A percentile compares a stretch with the other conserved stretches of the same genome.
Conservation (phyloP, 2,113 vertebrate genomes). For the Sisor rabdophorus region DNA sequence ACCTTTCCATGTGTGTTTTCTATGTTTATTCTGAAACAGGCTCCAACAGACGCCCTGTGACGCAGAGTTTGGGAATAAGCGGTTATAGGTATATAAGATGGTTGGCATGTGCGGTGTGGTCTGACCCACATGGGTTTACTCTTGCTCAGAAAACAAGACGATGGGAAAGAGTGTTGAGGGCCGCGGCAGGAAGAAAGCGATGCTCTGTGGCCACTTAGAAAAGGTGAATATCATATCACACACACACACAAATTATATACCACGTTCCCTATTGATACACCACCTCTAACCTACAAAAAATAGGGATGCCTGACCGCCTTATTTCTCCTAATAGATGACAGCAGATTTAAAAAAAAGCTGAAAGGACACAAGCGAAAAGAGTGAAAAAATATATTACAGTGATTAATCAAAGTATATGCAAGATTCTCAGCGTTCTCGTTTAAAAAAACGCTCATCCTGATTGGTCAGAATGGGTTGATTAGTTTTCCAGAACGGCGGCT, state of each 20-base stretch:
- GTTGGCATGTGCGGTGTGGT: neutral
- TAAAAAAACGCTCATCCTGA: neutral
- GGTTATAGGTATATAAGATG: too few species aligned
- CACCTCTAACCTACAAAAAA: conserved; percentile 56
- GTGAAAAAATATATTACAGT: conserved; percentile 27
- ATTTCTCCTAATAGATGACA: conserved; percentile 60
- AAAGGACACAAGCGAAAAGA: conserved; percentile 53
- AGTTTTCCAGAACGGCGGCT: neutral
- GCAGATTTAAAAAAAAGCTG: conserved; percentile 64
- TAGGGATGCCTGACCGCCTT: conserved; percentile 50
- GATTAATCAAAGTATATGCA: conserved; percentile 27
- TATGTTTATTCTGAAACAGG: too few species aligned
- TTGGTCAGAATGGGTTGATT: neutral
- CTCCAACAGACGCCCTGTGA: too few species aligned
- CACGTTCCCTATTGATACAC: conserved; percentile 56
- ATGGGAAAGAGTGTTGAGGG: conserved; percentile 24
- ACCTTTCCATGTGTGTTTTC: too few species aligned
- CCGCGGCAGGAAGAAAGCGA: conserved; percentile 39
- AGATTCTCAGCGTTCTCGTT: neutral
- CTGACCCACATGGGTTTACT: conserved; percentile 54
- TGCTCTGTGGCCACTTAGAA: conserved; percentile 50
- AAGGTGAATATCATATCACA: conserved; percentile 29
- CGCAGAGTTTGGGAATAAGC: too few species aligned
- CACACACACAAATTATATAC: conserved; percentile 28
- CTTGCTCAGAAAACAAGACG: conserved; percentile 47